A percentile compares a stretch with the other conserved stretches of the same genome.
Evolutionary conservation across 2,113 vertebrate genomes (phyloP).

Genomic region (Eclectus roratus): DNA sequence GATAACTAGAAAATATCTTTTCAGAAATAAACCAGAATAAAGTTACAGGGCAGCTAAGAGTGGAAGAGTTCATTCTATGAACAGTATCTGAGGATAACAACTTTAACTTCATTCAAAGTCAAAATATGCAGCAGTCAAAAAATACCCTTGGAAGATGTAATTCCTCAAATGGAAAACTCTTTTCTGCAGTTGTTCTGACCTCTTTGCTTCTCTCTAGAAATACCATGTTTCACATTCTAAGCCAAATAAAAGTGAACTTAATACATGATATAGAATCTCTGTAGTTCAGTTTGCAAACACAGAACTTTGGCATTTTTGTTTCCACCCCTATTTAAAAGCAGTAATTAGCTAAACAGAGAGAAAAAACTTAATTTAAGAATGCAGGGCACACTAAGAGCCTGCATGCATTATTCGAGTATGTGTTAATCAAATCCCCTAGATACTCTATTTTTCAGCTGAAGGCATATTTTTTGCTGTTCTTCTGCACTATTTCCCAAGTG

Average conservation of each 20-base stretch:
- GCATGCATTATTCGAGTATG: background rate
- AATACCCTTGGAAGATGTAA: slow-evolving; percentile 14
- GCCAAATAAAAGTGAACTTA: background rate
- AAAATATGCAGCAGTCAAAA: slow-evolving; percentile 19
- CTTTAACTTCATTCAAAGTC: slow-evolving; percentile 37
- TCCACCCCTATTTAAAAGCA: background rate
- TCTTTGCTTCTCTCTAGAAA: background rate
- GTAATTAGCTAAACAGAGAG: background rate
- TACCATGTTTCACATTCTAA: background rate
- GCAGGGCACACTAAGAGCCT: background rate
- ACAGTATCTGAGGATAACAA: background rate
- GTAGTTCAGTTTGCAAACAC: background rate
- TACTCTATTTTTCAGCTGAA: background rate
- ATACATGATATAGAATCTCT: background rate
- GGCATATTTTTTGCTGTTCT: background rate
- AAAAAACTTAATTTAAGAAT: background rate
- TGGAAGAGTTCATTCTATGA: background rate
- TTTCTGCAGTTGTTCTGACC: background rate
- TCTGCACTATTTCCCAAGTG: background rate
- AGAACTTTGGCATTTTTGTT: background rate
- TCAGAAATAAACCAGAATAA: slow-evolving; percentile 22
- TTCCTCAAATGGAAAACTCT: background rate
- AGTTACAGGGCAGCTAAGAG: background rate
- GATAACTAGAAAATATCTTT: slow-evolving; percentile 33
- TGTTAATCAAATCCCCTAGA: background rate